These are phyloP conservation scores for Salminus brasiliensis DNA, from an alignment of 2,113 vertebrate species.

Conservation along the genomic window DNA sequence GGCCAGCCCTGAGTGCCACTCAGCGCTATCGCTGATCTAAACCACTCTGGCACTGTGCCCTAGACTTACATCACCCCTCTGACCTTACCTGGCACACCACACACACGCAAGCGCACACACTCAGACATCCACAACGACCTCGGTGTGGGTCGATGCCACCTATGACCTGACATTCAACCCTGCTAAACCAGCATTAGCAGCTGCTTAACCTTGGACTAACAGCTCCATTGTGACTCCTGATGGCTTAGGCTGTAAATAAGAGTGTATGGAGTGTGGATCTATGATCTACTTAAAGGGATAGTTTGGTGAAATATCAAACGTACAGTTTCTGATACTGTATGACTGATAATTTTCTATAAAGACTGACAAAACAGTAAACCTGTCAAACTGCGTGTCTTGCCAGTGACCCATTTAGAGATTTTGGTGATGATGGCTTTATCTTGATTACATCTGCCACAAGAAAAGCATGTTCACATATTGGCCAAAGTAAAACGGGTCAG, in stretches of 20 bases:
- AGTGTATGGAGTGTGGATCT: constrained; percentile 5
- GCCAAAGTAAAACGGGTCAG: too few relatives aligned
- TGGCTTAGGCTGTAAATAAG: constrained; percentile 15
- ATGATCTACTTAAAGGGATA: background rate
- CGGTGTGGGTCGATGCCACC: constrained; percentile 41
- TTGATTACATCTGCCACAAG: too few relatives aligned
- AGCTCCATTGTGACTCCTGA: constrained; percentile 33
- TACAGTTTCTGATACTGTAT: background rate
- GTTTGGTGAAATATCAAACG: too few relatives aligned
- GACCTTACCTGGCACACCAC: constrained; percentile 50
- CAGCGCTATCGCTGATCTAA: constrained; percentile 46
- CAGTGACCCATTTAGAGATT: too few relatives aligned
- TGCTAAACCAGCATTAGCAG: constrained; percentile 41
- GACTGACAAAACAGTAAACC: too few relatives aligned
- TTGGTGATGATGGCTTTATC: too few relatives aligned
- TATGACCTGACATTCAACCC: constrained; percentile 53
- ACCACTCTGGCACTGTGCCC: constrained; percentile 45
- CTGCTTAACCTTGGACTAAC: constrained; percentile 31
- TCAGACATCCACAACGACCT: constrained; percentile 38
- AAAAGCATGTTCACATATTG: too few relatives aligned
- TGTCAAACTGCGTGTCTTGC: too few relatives aligned
- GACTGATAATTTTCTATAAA: background rate
- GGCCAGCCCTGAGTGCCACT: constrained; percentile 51
- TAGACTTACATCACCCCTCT: constrained; percentile 46
- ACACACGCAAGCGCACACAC: constrained; percentile 19